Evolutionary conservation across 2,888 invertebrate genomes (phyloP).

Genomic region (Liposcelis brunnea): DNA sequence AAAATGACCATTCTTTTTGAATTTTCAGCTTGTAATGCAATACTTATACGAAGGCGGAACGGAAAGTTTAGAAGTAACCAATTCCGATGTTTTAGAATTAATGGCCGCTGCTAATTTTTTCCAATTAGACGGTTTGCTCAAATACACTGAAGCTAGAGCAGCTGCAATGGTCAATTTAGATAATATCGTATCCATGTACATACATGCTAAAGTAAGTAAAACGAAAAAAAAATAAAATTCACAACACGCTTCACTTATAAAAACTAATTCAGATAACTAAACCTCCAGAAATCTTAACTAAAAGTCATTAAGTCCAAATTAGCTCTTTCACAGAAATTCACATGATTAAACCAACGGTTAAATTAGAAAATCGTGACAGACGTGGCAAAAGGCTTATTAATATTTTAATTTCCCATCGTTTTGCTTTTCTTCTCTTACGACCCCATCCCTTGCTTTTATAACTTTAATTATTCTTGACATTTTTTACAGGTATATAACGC

Average conservation of each 20-base stretch:
- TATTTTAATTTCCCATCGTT: constrained; percentile 4
- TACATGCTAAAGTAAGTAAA: constrained; percentile 73
- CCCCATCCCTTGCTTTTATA: background rate
- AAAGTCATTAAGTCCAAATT: background rate
- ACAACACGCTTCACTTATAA: background rate
- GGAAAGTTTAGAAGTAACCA: constrained; percentile 55
- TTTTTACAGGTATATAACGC: constrained; percentile 64
- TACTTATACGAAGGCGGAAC: constrained; percentile 83
- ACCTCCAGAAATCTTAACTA: background rate
- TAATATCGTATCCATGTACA: constrained; percentile 82
- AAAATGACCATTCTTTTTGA: constrained; percentile 8
- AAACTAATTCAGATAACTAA: background rate
- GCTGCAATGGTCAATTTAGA: constrained; percentile 70
- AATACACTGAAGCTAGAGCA: constrained; percentile 73
- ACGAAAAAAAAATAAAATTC: no score
- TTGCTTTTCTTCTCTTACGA: constrained; percentile 4
- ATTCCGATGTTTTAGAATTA: constrained; percentile 66
- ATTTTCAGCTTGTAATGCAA: constrained; percentile 70
- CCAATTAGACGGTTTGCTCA: constrained; percentile 65
- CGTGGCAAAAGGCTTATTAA: background rate
- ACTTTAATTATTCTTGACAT: constrained; percentile 5
- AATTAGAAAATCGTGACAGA: no score
- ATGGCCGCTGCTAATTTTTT: constrained; percentile 88
- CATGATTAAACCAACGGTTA: no score
- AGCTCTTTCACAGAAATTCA: background rate